Evolutionary conservation across 2,113 vertebrate species (phyloP).

Genomic region (Triplophysa siluroides): DNA sequence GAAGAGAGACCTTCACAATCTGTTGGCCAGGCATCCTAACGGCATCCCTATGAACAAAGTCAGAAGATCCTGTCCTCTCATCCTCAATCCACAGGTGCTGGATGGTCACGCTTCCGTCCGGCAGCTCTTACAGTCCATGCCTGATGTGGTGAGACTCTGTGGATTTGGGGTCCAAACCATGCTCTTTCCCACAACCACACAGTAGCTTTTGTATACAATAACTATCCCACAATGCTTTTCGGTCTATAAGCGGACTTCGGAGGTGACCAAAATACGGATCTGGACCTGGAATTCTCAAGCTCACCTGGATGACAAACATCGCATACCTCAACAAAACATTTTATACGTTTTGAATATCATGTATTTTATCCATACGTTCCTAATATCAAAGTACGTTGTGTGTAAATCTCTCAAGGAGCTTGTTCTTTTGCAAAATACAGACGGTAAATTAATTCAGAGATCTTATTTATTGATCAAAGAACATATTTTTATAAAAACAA

Average conservation of each 20-base stretch:
- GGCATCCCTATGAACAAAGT: slow-evolving; percentile 46
- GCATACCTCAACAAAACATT: neutral
- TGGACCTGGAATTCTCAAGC: no score
- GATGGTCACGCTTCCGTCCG: slow-evolving; percentile 42
- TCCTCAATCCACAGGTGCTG: slow-evolving; percentile 40
- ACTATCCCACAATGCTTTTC: neutral
- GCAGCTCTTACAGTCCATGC: slow-evolving; percentile 54
- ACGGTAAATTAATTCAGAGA: no score
- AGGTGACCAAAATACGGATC: neutral
- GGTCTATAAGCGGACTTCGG: neutral
- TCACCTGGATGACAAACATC: neutral
- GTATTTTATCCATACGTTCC: no score
- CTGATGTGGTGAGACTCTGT: slow-evolving; percentile 37
- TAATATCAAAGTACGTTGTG: no score
- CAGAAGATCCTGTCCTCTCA: slow-evolving; percentile 38
- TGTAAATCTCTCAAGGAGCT: no score
- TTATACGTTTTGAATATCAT: neutral
- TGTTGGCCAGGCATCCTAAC: slow-evolving; percentile 12
- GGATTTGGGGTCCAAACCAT: slow-evolving; percentile 52
- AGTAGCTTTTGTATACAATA: neutral
- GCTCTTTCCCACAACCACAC: slow-evolving; percentile 1
- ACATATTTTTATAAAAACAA: no score
- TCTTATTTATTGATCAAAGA: no score
- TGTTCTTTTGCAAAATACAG: no score
- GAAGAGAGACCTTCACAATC: slow-evolving; percentile 16